Percentiles rank a stretch among this genome's conserved stretches.
phyloP scores from a whole-genome alignment of 2,113 vertebrate species.

The Psittacula cyanocephala region DNA sequence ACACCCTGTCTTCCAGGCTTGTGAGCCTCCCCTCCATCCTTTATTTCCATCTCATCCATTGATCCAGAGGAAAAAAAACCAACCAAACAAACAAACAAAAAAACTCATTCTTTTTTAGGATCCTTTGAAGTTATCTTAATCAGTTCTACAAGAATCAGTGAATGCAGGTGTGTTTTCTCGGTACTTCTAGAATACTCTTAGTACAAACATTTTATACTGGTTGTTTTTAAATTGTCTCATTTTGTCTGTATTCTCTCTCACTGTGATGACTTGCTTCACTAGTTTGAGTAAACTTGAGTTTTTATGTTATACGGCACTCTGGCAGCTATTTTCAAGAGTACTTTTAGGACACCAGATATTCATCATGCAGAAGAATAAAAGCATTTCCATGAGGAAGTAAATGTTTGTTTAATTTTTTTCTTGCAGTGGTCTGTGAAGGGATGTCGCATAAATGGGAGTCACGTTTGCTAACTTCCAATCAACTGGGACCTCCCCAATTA shows the following conservation, averaged over 20 bases:
- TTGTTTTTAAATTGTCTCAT: not conserved
- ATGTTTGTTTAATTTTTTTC: not conserved
- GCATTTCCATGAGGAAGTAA: not conserved
- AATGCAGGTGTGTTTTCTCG: not conserved
- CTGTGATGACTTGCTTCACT: not conserved
- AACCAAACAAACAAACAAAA: not conserved
- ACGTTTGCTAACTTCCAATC: not conserved
- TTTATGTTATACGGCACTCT: not conserved
- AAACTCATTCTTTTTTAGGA: not conserved
- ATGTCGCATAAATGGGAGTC: not conserved
- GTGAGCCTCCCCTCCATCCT: not conserved
- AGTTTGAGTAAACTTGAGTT: not conserved
- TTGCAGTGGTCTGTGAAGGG: not conserved
- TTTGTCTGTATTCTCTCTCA: not conserved
- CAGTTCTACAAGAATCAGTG: not conserved
- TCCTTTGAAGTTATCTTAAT: not conserved
- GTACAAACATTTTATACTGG: not conserved
- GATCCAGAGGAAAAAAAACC: not conserved
- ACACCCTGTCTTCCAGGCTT: not conserved
- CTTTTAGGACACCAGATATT: not conserved
- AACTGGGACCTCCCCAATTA: not conserved
- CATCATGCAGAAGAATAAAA: not conserved
- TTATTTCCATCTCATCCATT: not conserved
- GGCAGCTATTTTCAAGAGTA: not conserved
- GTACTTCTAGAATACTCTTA: not conserved